Evolutionary conservation across 2,888 invertebrate species (phyloP).

Genomic region (Lasiommata megera): DNA sequence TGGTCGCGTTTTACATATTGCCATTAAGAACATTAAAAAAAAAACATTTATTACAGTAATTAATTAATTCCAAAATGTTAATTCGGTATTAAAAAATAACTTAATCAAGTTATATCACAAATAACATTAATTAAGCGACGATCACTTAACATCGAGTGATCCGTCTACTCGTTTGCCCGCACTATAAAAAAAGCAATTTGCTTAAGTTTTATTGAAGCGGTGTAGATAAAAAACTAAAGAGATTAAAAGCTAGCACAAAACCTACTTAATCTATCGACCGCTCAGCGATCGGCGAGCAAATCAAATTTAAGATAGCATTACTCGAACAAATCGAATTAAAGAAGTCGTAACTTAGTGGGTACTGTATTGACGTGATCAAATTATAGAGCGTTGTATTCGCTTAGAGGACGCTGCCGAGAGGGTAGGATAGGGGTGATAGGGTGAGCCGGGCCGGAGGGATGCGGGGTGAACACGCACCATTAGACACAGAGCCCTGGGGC

Average conservation of each 20-base stretch:
- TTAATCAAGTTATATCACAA: no score
- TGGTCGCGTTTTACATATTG: no score
- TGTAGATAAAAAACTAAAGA: not conserved
- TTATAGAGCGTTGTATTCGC: slow-evolving; percentile 33
- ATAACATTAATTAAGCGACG: no score
- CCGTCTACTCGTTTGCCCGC: no score
- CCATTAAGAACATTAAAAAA: no score
- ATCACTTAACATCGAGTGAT: no score
- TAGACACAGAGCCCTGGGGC: slow-evolving; percentile 59
- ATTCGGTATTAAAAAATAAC: no score
- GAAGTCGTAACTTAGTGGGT: slow-evolving; percentile 25
- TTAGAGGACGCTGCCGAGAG: slow-evolving; percentile 47
- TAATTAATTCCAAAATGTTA: no score
- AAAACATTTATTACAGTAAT: no score
- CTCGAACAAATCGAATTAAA: slow-evolving; percentile 23
- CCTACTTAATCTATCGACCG: not conserved
- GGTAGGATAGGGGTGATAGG: slow-evolving; percentile 57
- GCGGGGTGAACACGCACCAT: slow-evolving; percentile 66
- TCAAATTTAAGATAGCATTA: slow-evolving; percentile 35
- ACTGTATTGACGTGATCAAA: slow-evolving; percentile 32
- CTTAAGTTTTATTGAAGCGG: no score
- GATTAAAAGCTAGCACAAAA: not conserved
- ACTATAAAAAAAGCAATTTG: no score
- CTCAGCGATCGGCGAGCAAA: slow-evolving; percentile 28
- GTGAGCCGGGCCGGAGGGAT: slow-evolving; percentile 35